These are phyloP conservation scores for Drosophila sucinea DNA, from an alignment of 1,140 invertebrate genomes.

Conservation along the genomic window DNA sequence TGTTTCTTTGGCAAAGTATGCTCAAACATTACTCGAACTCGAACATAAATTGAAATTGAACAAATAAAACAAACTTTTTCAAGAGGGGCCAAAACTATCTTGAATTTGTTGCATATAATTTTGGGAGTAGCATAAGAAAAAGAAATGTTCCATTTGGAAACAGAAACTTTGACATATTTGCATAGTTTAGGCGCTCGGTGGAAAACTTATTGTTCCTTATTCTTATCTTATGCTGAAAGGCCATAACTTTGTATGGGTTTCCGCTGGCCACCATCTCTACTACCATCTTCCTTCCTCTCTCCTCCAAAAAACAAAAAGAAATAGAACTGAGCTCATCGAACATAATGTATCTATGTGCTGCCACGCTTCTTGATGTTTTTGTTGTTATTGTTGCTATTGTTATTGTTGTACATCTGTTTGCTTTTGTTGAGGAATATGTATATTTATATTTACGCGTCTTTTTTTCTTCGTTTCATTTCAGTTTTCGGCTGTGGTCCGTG, in stretches of 20 bases:
- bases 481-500: slow-evolving; percentile 4
- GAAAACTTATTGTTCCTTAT: slow-evolving; percentile 39
- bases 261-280: slow-evolving; percentile 20
- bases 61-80: not conserved
- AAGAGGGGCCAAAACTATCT: slow-evolving; percentile 4
- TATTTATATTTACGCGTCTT: slow-evolving; percentile 50
- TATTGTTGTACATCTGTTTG: slow-evolving; percentile 60
- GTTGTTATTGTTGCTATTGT: slow-evolving; percentile 18
- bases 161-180: slow-evolving; percentile 51
- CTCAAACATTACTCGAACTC: not conserved
- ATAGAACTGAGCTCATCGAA: slow-evolving; percentile 72
- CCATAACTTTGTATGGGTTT: slow-evolving; percentile 54
- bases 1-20: too few relatives aligned
- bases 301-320: slow-evolving; percentile 52
- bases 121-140: not conserved
- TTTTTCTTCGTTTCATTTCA: slow-evolving; percentile 36
- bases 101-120: not conserved
- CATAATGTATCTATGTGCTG: slow-evolving; percentile 45
- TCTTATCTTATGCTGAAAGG: slow-evolving; percentile 24
- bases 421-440: slow-evolving; percentile 50
- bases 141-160: slow-evolving; percentile 14
- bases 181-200: slow-evolving; percentile 41
- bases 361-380: slow-evolving; percentile 30
- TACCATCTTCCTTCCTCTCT: not conserved
- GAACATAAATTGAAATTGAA: not conserved